Base-by-base conservation (phyloP, 2,797 vertebrate species). In the Molossus alvarezi region DNA sequence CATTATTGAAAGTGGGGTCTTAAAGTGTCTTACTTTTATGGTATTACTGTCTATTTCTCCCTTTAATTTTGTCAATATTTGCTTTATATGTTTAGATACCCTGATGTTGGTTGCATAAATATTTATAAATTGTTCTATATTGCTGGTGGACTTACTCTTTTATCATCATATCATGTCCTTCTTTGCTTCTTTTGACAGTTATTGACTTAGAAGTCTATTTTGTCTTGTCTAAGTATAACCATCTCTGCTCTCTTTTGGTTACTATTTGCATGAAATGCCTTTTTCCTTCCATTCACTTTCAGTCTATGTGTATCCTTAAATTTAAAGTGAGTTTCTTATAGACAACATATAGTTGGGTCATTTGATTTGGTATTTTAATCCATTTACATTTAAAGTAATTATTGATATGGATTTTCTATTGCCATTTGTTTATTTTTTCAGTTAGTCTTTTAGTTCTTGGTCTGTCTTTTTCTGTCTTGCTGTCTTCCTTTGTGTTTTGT, bases 31-130 rank as follows among this genome's bases (percentile, higher is more conserved):
- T 51, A 60, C 7, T 69, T 69, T 55, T 75, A 65, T 15, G 6
- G 29, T 67, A 67, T 65, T 93, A 41, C 27, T 37, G 12, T 17
- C 27, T 29, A 89, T 69, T 69, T 90, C n/a, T 77, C 15, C 53
- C 25, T 94, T 90, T 18, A 69, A 48, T 83, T 94, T 53, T 62
- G 45, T 84, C 41, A 84, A 58, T 53, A 69, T 84, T 71, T 71
- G 17, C 27, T 72, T 69, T 57, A 27, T 48, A 80, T 10, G 1
- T 65, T 81, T 88, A 88, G 48, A 60, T 73, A 57, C 11, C n/a
- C 25, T 65, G 48, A 72, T 18, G 33, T 48, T 73, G 58, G 67
- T 23, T 73, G 45, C 48, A 48, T 62, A 41, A 37, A 41, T 72
- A 57, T 79, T 79, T 57, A 79, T 57, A 79, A 64, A 48, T 33